Evolutionary conservation across 92 coral and sea anemone genomes (phyloP).

Genomic region (Scolanthus callimorphus): DNA sequence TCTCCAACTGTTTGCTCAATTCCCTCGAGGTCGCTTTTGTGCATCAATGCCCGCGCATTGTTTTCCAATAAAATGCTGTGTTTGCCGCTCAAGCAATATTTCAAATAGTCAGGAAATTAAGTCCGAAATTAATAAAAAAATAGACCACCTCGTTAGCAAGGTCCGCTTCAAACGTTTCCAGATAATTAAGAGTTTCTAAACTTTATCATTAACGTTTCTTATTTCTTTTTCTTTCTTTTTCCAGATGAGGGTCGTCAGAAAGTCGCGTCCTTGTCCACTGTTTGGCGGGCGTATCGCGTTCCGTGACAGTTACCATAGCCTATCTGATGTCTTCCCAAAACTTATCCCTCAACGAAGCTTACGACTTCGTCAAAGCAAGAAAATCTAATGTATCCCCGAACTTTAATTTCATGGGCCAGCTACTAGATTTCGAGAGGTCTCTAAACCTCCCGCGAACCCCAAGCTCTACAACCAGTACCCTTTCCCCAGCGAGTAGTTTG

Average conservation of each 20-base stretch:
- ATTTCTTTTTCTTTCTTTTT: constrained; percentile 16
- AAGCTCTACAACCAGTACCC: constrained; percentile 78
- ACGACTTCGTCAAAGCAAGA: constrained; percentile 94
- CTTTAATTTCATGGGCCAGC: constrained; percentile 98
- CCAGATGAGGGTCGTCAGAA: constrained; percentile 87
- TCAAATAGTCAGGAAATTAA: too few species aligned
- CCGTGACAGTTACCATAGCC: constrained; percentile 96
- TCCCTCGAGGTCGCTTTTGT: too few species aligned
- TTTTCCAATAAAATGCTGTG: too few species aligned
- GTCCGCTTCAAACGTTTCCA: constrained; percentile 6
- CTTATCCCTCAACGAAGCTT: constrained; percentile 88
- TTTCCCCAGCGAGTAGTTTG: constrained; percentile 78
- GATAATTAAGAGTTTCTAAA: constrained; percentile 8
- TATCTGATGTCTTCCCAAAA: constrained; percentile 77
- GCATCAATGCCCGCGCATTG: too few species aligned
- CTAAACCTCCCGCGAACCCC: constrained; percentile 67
- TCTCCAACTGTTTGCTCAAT: too few species aligned
- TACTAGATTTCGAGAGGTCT: constrained; percentile 88
- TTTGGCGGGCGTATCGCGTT: constrained; percentile 92
- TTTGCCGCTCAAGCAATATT: too few species aligned
- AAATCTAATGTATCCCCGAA: constrained; percentile 96
- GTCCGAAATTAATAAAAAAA: too few species aligned
- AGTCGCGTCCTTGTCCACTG: constrained; percentile 86
- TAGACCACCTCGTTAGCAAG: too few species aligned
- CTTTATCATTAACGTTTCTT: background rate